Conservation (phyloP, 2,113 vertebrate genomes). For the Corydoras maculifer region DNA sequence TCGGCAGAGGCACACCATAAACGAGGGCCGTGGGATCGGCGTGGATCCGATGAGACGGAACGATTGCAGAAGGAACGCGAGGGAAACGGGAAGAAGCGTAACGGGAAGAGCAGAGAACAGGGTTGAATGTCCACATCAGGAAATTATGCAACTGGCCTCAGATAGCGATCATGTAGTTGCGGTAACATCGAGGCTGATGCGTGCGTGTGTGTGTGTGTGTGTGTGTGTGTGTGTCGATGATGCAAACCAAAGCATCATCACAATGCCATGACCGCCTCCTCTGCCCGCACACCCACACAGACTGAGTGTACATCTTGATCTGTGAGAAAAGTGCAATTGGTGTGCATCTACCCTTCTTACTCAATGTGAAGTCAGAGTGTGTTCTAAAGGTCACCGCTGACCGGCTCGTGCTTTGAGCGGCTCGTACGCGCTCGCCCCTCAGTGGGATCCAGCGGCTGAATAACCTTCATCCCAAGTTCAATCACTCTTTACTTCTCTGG, state of each 20-base stretch:
- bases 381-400: background rate
- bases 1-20: no score
- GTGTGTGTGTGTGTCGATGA: constrained; percentile 27
- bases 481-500: background rate
- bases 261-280: constrained; percentile 19
- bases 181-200: constrained; percentile 14
- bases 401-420: no score
- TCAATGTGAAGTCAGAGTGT: background rate
- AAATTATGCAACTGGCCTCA: constrained; percentile 54
- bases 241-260: constrained; percentile 38
- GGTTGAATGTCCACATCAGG: constrained; percentile 39
- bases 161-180: constrained; percentile 47
- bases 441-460: no score
- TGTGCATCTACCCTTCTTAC: background rate
- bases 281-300: constrained; percentile 29
- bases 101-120: background rate
- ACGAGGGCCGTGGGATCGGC: no score
- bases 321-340: constrained; percentile 20
- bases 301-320: constrained; percentile 31
- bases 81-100: background rate
- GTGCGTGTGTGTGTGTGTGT: constrained; percentile 10
- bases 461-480: background rate
- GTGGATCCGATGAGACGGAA: no score
- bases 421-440: no score
- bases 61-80: no score